Base-by-base conservation (phyloP, 1,140 invertebrate species). In the Yoshiicerus persimilis region DNA sequence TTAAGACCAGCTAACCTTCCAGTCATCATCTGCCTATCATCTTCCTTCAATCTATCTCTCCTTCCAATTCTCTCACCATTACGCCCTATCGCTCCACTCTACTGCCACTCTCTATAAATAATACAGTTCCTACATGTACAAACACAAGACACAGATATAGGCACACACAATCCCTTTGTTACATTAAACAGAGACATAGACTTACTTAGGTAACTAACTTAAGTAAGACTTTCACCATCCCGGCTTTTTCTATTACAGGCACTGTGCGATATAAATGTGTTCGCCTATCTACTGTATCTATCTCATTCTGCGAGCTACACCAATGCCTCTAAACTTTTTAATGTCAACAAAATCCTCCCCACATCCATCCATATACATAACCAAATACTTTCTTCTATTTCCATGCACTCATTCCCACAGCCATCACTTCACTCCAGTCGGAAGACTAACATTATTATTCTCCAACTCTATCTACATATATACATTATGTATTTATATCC, bases 301-400 rank as follows among this genome's bases (percentile, higher is more conserved):
- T 38, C 34, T 38, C 75, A 77, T 32, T 77, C 70, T 10, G 6
- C 75, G 38, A 80, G 66, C 20, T 80, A 80, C 75, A 80, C 23
- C 16, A 38, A 80, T 80, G 16, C 38, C 34, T 86, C 32, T 56
- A 27, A 36, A 56, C 47, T 86, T 70, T 75, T 86, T 86, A 75
- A 70, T 64, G 86, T 86, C 86, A 86, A 86, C 62, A 75, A 41
- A 86, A 86, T 86, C 34, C 64, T 36, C 30, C 47, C 56, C 47
- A 64, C 84, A 36, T 84, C 36, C 39, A 30, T 85, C 36, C 39
- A 30, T 85, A 56, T 56, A 39, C 64, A 70, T 70, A 70, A 70
- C 64, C 27, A 70, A 70, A 70, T 70, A 70, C 25, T 70, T 30
- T 30, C 47, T n/a, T 20, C 47, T 56, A 56, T 56, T 56, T 56